Evolutionary conservation across 2,888 invertebrate genomes (phyloP).

Genomic region (Agrotis clavis): DNA sequence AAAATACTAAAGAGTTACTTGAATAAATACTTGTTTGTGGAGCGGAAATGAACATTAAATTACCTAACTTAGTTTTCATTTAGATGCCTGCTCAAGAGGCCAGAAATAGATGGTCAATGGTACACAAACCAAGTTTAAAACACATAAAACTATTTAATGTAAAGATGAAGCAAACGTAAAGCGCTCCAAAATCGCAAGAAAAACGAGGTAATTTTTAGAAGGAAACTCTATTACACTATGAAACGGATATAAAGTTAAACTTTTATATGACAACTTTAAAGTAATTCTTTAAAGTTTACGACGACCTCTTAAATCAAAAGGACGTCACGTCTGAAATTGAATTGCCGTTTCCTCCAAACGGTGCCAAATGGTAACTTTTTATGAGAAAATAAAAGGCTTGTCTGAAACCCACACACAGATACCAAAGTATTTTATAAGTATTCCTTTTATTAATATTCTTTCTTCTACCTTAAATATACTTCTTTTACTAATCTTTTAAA

Average conservation of each 20-base stretch:
- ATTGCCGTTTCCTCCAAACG: constrained; percentile 35
- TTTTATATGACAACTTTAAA: constrained; percentile 4
- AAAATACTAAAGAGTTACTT: not conserved
- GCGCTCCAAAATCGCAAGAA: not conserved
- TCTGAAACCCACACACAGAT: constrained; percentile 8
- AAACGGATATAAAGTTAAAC: constrained; percentile 1
- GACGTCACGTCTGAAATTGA: constrained; percentile 44
- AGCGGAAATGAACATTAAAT: not conserved
- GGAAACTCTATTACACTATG: not conserved
- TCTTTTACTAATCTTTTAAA: not conserved
- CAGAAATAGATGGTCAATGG: not conserved
- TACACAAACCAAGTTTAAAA: not conserved
- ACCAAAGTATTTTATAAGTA: constrained; percentile 10
- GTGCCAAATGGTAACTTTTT: constrained; percentile 34
- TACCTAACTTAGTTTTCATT: not conserved
- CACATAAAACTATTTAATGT: not conserved
- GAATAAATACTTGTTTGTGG: not conserved
- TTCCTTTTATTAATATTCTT: constrained; percentile 10
- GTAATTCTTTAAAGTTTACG: constrained; percentile 32
- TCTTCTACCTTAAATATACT: not conserved
- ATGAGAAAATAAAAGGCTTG: constrained; percentile 27
- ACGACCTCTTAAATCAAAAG: constrained; percentile 36
- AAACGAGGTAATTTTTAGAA: not conserved
- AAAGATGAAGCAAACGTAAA: not conserved
- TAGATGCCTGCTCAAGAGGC: not conserved